Conservation (phyloP, 2,113 vertebrate species). For the Dipodomys ordii region DNA sequence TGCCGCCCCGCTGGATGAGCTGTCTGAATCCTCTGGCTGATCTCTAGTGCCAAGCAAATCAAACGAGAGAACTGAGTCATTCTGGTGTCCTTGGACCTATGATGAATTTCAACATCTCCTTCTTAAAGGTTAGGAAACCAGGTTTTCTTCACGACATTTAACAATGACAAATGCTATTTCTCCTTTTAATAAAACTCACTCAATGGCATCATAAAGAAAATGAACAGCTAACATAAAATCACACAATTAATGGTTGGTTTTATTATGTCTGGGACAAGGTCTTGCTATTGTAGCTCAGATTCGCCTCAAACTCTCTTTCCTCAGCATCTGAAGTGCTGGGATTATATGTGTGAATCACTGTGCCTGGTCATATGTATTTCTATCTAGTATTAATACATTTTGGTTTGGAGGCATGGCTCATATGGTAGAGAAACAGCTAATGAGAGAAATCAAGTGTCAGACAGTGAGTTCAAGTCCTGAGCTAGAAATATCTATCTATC, state of each 20-base stretch:
- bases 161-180: background rate
- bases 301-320: background rate
- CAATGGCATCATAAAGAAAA: background rate
- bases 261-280: background rate
- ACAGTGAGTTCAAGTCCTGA: no score
- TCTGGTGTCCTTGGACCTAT: background rate
- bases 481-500: no score
- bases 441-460: no score
- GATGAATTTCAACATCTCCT: background rate
- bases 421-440: no score
- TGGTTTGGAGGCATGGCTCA: no score
- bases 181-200: constrained; percentile 30
- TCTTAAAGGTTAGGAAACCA: background rate
- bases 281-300: background rate
- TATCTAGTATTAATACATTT: no score
- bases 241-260: background rate
- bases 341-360: background rate
- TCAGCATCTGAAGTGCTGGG: background rate
- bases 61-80: background rate
- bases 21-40: constrained; percentile 98
- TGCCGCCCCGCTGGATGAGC: constrained; percentile 97
- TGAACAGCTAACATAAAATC: background rate
- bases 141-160: background rate
- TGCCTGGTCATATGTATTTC: background rate
- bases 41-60: constrained; percentile 88